Base-by-base conservation (phyloP, 1,140 invertebrate genomes). In the Tetragonula clypearis region DNA sequence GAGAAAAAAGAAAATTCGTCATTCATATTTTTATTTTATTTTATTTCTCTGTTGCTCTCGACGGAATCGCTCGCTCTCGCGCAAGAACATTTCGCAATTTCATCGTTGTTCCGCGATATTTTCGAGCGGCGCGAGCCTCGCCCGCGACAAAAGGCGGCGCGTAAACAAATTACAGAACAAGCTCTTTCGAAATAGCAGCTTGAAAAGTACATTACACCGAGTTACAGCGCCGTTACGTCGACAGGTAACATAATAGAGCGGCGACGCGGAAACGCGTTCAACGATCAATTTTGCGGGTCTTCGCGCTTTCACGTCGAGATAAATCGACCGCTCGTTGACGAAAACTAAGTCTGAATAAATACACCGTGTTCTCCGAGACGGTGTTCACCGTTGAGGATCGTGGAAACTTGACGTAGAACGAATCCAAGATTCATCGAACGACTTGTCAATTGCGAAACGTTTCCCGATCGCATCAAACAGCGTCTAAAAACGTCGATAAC, bases 81-180 rank as follows among this genome's bases (percentile, higher is more conserved):
- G 73, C 53, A 21, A 58, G 6, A 35, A 35, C 21, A 76, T 79
- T 55, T 8, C 19, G 21, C 19, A 66, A 79, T 68, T 79, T 78
- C 17, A 49, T 78, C 19, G 26, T 30, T 41, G 41, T 79, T 68
- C 55, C 49, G 19, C 14, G 12, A 21, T 30, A 68, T 26, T 68
- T 35, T n/a, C 58, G 1, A 19, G 1, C 35, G 56, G 17, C n/a
- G 53, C n/a, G 55, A 3, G 62, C 30, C 76, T 41, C 60, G 0
- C 5, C 53, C 53, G 6, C 58, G 69, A 82, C 76, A 71, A 88
- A 79, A 76, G 69, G n/a, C 19, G 30, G 71, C 58, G 65, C 77
- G 35, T 89, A 89, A 89, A 88, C 79, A 89, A 88, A 88, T 88
- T 86, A 79, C 58, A 41, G 30, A 26, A 69, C 58, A 26, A 58